phyloP scores from a whole-genome alignment of 2,888 invertebrate genomes.

The Ornithoptera priamus region DNA sequence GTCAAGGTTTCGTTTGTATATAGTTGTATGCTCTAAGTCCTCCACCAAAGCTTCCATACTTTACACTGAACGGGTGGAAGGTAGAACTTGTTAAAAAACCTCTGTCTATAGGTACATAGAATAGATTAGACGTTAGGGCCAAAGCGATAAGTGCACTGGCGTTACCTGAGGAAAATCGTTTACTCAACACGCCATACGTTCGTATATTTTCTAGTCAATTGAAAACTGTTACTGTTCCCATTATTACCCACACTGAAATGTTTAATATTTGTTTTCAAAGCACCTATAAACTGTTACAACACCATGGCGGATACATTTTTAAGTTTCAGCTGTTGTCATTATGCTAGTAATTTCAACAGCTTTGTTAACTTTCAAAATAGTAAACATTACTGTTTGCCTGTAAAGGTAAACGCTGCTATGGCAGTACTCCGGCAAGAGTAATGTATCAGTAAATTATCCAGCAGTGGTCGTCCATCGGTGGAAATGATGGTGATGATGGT shows the following conservation, averaged over 20 bases:
- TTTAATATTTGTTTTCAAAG: not conserved
- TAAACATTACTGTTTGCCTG: too few relatives aligned
- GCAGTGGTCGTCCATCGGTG: too few relatives aligned
- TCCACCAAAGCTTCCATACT: constrained; percentile 58
- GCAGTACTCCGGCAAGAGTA: too few relatives aligned
- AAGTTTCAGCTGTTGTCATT: not conserved
- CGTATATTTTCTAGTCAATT: constrained; percentile 55
- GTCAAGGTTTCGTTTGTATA: constrained; percentile 81
- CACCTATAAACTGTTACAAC: not conserved
- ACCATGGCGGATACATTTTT: not conserved
- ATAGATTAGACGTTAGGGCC: constrained; percentile 45
- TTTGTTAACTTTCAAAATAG: not conserved
- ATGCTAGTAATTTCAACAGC: not conserved
- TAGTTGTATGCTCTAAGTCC: constrained; percentile 81
- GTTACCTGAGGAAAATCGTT: constrained; percentile 56
- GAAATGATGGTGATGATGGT: too few relatives aligned
- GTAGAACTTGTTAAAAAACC: constrained; percentile 26
- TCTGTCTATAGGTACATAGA: constrained; percentile 23
- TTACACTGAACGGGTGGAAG: constrained; percentile 32
- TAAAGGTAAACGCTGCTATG: too few relatives aligned
- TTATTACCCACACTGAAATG: not conserved
- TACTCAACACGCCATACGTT: constrained; percentile 61
- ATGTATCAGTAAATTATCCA: too few relatives aligned
- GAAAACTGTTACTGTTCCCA: constrained; percentile 42
- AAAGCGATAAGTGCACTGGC: constrained; percentile 53